phyloP scores from a whole-genome alignment of 2,888 invertebrate species.

The Hypomecis atomaria region DNA sequence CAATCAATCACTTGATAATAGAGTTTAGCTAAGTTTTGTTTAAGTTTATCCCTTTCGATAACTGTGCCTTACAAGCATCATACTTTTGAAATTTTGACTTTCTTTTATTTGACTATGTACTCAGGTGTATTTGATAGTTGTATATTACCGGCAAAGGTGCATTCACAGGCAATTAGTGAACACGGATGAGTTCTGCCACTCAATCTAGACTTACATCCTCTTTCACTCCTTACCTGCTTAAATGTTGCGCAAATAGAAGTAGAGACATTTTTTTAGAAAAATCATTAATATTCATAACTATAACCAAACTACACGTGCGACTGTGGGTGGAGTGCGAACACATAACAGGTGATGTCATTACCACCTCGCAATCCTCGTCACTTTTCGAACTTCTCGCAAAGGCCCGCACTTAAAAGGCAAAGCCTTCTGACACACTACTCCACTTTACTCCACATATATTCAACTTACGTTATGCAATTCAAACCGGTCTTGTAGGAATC shows the following conservation, averaged over 20 bases:
- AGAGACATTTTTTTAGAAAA: neutral
- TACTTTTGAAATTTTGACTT: too few relatives aligned
- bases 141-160: too few relatives aligned
- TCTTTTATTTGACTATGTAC: too few relatives aligned
- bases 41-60: too few relatives aligned
- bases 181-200: too few relatives aligned
- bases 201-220: too few relatives aligned
- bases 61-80: too few relatives aligned
- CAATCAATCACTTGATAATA: too few relatives aligned
- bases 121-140: too few relatives aligned
- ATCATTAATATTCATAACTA: slow-evolving; percentile 39
- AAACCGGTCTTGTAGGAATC: slow-evolving; percentile 63
- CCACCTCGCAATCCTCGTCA: slow-evolving; percentile 67
- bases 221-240: neutral
- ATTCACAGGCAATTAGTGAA: too few relatives aligned
- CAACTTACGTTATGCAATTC: slow-evolving; percentile 60
- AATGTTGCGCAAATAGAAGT: neutral
- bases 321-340: slow-evolving; percentile 75
- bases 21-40: too few relatives aligned
- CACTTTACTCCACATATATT: slow-evolving; percentile 47
- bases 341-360: slow-evolving; percentile 78
- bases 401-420: slow-evolving; percentile 51
- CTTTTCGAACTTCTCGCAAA: slow-evolving; percentile 44
- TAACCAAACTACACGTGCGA: slow-evolving; percentile 67
- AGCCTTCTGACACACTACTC: slow-evolving; percentile 63